Conservation (phyloP, 1,140 invertebrate genomes). For the Halictus rubicundus region DNA sequence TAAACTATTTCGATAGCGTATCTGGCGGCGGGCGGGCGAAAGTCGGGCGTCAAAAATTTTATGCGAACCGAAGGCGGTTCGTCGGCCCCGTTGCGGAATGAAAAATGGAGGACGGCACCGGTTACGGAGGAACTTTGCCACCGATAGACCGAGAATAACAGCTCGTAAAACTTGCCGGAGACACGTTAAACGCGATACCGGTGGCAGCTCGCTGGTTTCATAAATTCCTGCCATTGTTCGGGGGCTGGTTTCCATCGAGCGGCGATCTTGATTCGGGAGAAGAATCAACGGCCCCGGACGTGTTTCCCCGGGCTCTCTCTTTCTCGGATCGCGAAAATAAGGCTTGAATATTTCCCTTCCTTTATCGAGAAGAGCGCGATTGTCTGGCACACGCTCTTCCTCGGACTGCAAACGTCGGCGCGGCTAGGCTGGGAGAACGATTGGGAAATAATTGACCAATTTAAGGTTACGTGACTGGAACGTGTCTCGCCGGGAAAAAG, state of each 20-base stretch:
- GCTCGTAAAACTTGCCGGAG: neutral
- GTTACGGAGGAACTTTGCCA: neutral
- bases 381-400: slow-evolving; percentile 17
- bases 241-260: neutral
- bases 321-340: neutral
- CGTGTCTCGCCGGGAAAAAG: slow-evolving; percentile 39
- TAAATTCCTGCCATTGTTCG: slow-evolving; percentile 22
- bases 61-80: neutral
- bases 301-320: neutral
- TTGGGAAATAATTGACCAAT: slow-evolving; percentile 68
- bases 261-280: neutral
- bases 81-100: neutral
- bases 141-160: slow-evolving; percentile 22
- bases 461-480: slow-evolving; percentile 66
- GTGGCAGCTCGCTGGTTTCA: neutral
- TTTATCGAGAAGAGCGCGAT: slow-evolving; percentile 8
- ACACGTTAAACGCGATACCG: slow-evolving; percentile 3
- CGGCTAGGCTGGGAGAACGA: slow-evolving; percentile 29
- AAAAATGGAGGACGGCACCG: neutral
- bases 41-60: no score
- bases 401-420: slow-evolving; percentile 40
- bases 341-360: neutral
- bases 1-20: no score
- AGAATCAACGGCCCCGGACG: neutral
- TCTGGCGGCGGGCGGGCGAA: no score